Evolutionary conservation across 37 sponge, comb jelly and placozoan species (phyloP), one percentile per base, ranked within the genome.

Genomic region (Haliclona indistincta): DNA sequence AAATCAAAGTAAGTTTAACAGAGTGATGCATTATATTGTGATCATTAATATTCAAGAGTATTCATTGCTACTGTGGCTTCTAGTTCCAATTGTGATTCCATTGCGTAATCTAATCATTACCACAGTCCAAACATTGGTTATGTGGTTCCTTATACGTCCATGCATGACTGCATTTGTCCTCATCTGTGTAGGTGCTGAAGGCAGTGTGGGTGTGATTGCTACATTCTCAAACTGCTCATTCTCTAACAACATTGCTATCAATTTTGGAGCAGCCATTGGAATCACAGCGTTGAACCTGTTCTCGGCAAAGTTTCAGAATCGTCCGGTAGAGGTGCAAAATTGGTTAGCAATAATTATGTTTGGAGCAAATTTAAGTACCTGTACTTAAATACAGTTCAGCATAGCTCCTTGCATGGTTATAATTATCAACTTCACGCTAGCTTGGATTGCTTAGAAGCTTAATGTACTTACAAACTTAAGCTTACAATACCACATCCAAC

Each of bases 261-360:
- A 7, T 58, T 58, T 25, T 58, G 60, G 60, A 25, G 60, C 60
- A 25, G 60, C 60, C 26, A 58, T 58, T 25, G 60, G 60, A 58
- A 26, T 26, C 7, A n/a, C 26, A n/a, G 60, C 60, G 7, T n/a
- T 58, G 28, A 58, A 58, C 28, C 22, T 58, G 7, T 58, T 58
- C n/a, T 20, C 11, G 60, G n/a, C 26, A 6, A 58, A 58, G n/a
- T 20, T 6, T 6, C 26, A 58, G n/a, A 58, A 20, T 25, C 13
- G 28, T 6, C 60, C 60, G n/a, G 22, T 6, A 25, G 60, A 25
- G n/a, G n/a, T 58, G 7, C 11, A 26, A 8, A n/a, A 58, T n/a
- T 58, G 60, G 60, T 58, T 7, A 25, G 60, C n/a, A 20, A 25
- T 25, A 25, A 15, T 47, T 17, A 17, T 10, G 10, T 17, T 47